These are phyloP conservation scores for Colinus virginianus DNA, from an alignment of 2,113 vertebrate genomes.

Conservation along the genomic window DNA sequence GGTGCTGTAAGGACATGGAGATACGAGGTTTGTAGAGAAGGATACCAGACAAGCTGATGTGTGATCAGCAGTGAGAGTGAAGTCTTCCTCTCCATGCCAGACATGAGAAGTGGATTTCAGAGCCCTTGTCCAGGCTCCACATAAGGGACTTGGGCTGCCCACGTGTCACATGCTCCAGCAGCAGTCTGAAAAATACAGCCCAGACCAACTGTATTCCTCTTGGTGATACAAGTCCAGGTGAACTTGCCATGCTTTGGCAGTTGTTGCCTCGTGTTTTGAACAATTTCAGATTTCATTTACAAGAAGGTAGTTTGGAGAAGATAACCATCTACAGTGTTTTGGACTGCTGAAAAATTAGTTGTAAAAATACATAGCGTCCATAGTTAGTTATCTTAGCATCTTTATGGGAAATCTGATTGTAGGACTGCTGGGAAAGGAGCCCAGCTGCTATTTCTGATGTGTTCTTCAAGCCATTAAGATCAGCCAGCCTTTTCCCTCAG, in stretches of 20 bases:
- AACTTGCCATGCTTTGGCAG: not conserved
- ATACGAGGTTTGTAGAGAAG: rapidly evolving
- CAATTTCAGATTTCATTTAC: constrained; percentile 35
- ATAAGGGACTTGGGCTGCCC: not conserved
- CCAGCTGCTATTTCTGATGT: not conserved
- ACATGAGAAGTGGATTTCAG: rapidly evolving
- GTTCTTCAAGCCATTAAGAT: not conserved
- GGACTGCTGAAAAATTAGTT: constrained; percentile 8
- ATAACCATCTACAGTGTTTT: not conserved
- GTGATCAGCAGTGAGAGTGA: rapidly evolving
- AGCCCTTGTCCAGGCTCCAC: rapidly evolving
- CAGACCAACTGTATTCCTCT: not conserved
- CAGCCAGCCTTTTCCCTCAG: not conserved
- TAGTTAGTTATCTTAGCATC: not conserved
- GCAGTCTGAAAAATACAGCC: not conserved
- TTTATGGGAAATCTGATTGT: constrained; percentile 51
- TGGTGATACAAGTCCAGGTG: not conserved
- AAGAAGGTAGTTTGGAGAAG: constrained; percentile 16
- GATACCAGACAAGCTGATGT: not conserved
- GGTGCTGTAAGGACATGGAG: not conserved
- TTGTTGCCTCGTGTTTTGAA: constrained; percentile 18
- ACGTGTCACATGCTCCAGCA: not conserved
- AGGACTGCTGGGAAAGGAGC: constrained; percentile 13
- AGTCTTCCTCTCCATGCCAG: not conserved
- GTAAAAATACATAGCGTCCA: constrained; percentile 41